Conservation (phyloP, 2,113 vertebrate genomes). For the Pomatostomus ruficeps region DNA sequence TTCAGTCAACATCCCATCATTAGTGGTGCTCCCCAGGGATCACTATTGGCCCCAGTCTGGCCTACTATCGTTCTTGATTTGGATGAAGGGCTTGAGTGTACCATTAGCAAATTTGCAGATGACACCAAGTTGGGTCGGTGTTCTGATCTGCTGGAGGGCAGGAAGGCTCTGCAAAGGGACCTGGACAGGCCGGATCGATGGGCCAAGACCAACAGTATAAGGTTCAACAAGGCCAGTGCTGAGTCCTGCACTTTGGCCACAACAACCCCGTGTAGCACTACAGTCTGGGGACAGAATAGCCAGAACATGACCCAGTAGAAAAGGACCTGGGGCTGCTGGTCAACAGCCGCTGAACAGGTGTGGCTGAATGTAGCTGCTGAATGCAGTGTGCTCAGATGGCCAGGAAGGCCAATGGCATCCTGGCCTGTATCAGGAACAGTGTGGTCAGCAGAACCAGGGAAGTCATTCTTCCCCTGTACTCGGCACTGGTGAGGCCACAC, state of each 20-base stretch:
- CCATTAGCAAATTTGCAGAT: background rate
- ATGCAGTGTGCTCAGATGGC: background rate
- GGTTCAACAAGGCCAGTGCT: too few species aligned
- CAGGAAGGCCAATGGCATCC: background rate
- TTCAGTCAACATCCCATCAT: background rate
- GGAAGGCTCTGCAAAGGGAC: background rate
- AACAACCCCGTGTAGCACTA: rapidly evolving
- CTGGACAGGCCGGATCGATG: background rate
- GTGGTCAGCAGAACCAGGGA: background rate
- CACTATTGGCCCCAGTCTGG: background rate
- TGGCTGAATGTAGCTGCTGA: background rate
- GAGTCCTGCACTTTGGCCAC: background rate
- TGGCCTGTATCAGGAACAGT: background rate
- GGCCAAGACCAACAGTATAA: background rate
- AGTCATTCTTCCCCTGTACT: background rate
- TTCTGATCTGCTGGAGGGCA: background rate
- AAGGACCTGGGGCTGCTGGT: background rate
- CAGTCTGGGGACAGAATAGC: background rate
- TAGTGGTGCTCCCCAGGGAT: background rate
- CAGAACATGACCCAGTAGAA: background rate
- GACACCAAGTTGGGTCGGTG: rapidly evolving
- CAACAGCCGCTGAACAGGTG: rapidly evolving
- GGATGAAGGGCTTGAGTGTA: background rate
- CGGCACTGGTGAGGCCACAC: background rate
- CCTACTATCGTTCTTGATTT: background rate